phyloP scores from a whole-genome alignment of 2,113 vertebrate species.

The Ursus arctos region DNA sequence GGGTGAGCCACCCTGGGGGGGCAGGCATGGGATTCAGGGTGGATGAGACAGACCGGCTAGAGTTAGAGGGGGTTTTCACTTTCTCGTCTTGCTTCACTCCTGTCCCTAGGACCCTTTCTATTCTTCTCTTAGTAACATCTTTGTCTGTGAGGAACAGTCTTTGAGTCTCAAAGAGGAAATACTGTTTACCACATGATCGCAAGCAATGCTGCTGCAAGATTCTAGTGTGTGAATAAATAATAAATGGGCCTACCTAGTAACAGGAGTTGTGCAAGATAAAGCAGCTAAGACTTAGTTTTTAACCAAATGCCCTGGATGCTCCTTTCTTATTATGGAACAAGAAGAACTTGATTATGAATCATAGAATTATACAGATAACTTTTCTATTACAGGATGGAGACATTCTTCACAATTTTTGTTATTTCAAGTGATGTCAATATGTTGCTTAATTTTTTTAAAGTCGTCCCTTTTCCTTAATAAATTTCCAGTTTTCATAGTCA shows the following conservation, averaged over 20 bases:
- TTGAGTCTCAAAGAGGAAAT: conserved; percentile 23
- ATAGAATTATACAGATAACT: neutral
- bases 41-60: neutral
- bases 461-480: neutral
- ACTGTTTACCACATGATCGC: neutral
- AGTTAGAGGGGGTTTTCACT: neutral
- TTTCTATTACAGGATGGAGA: neutral
- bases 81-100: neutral
- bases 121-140: neutral
- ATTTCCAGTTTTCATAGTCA: neutral
- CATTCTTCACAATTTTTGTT: neutral
- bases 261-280: neutral
- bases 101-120: neutral
- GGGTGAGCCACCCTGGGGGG: no score
- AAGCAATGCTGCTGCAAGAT: neutral
- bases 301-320: neutral
- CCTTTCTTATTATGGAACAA: neutral
- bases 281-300: conserved; percentile 32
- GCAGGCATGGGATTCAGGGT: neutral
- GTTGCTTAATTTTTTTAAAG: neutral
- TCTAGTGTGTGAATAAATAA: neutral
- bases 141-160: neutral
- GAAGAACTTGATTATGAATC: neutral
- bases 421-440: neutral
- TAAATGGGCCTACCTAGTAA: neutral